Evolutionary conservation across 2,888 invertebrate genomes (phyloP).

Genomic region (Trypoxylon attenuatum): DNA sequence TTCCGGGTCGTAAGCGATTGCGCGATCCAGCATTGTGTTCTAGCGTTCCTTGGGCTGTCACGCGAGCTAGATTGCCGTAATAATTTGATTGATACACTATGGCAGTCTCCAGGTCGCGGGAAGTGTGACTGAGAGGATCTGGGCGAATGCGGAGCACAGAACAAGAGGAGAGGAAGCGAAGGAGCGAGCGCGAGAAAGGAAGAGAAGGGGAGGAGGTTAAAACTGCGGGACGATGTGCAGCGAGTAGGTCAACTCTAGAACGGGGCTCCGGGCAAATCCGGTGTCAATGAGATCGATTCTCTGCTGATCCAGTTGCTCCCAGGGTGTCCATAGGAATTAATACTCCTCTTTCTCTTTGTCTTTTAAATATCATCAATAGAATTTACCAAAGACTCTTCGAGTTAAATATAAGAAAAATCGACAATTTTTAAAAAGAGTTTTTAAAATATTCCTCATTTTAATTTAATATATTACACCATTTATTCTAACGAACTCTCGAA

Average conservation of each 20-base stretch:
- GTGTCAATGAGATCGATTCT: slow-evolving; percentile 46
- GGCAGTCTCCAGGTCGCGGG: slow-evolving; percentile 14
- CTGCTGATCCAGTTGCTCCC: slow-evolving; percentile 37
- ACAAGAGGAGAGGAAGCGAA: slow-evolving; percentile 11
- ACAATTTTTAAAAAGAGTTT: no score
- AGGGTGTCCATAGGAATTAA: not conserved
- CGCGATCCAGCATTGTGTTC: slow-evolving; percentile 32
- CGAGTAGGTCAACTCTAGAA: slow-evolving; percentile 37
- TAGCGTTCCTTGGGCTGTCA: slow-evolving; percentile 34
- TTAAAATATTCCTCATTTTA: no score
- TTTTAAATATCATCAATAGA: no score
- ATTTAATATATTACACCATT: no score
- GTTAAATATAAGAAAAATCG: no score
- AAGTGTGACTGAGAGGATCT: not conserved
- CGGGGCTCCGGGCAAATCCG: slow-evolving; percentile 42
- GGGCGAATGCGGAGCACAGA: not conserved
- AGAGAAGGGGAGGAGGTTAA: slow-evolving; percentile 9
- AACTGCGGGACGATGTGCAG: slow-evolving; percentile 6
- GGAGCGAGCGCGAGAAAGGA: not conserved
- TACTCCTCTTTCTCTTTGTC: no score
- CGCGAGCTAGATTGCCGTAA: slow-evolving; percentile 45
- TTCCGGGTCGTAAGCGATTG: slow-evolving; percentile 6
- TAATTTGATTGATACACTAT: slow-evolving; percentile 52
- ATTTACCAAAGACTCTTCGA: no score
- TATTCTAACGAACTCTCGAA: no score